Evolutionary conservation across 2,797 vertebrate species (phyloP).

Genomic region (Gorsachius magnificus): DNA sequence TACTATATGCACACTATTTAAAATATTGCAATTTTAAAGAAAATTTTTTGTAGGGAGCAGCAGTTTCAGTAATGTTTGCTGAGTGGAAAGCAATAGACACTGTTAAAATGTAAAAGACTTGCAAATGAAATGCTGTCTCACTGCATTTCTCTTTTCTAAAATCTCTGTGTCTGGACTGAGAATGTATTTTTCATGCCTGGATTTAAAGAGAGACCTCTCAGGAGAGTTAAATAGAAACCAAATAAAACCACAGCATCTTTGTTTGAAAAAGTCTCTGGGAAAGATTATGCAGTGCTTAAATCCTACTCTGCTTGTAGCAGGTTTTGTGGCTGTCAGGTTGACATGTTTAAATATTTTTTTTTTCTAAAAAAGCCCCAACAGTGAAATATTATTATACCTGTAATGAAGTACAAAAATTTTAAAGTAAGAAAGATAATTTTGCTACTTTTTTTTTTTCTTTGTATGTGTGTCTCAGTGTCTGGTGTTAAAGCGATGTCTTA

Average conservation of each 20-base stretch:
- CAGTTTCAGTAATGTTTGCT: conserved; percentile 9
- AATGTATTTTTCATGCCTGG: conserved; percentile 67
- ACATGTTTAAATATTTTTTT: not conserved
- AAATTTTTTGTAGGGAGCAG: not conserved
- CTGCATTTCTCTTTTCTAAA: conserved; percentile 38
- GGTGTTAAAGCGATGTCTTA: not conserved
- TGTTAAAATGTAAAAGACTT: conserved; percentile 63
- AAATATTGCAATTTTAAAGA: not conserved
- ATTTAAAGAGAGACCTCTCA: conserved; percentile 54
- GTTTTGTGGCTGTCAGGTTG: conserved; percentile 4
- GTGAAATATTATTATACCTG: not conserved
- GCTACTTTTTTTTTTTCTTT: too few relatives aligned
- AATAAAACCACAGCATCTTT: conserved; percentile 54
- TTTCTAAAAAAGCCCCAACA: not conserved
- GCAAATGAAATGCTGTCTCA: conserved; percentile 61
- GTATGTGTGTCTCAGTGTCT: not conserved
- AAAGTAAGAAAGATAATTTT: not conserved
- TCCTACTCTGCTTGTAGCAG: not conserved
- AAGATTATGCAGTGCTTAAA: conserved; percentile 49
- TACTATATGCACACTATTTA: not conserved
- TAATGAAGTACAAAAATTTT: not conserved
- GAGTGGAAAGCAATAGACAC: not conserved
- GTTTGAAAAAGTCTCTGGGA: conserved; percentile 44
- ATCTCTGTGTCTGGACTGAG: conserved; percentile 42
- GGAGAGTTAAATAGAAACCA: conserved; percentile 57